Base-by-base conservation (phyloP, 92 coral and sea anemone species). In the Actinostola sp. region DNA sequence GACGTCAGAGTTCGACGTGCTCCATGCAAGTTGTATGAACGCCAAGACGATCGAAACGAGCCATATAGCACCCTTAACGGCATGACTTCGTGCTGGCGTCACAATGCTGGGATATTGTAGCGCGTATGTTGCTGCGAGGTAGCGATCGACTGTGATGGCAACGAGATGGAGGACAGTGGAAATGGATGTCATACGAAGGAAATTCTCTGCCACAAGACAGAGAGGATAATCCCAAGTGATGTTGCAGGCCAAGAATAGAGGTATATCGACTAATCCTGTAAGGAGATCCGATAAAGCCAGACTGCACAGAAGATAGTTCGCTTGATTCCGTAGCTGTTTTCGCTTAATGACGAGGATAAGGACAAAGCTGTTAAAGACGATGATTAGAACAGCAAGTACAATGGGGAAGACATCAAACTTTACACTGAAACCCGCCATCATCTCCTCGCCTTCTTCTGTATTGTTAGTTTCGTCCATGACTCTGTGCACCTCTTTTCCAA, bases 201-300 rank as follows among this genome's bases (percentile, higher is more conserved):
- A 61, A 8, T 75, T 19, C 65, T 64, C 59, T 19, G 81, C 77
- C 1, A 79, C 61, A 11, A 31, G 11, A 31, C 97, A 90, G 16
- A 72, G 17, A 1, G 32, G 19, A 9, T 57, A 26, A 10, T 28
- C 29, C 7, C 31, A 57, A 17, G 78, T 38, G 42, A 84, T 81
- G 63, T 79, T 83, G 57, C 97, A 90, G 6, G 73, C 7, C 15
- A 90, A 56, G 48, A 38, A 69, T 19, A 72, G 5, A 15, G 97
- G 97, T 44, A 90, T 72, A 17, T 84, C 50, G 0, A 90, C 46
- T 12, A 78, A 63, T 0, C 92, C 97, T 0, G 87, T 80, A 12
- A 89, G 69, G 42, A 87, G 75, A 54, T 90, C 97, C n/a, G 97
- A 90, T 26, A 80, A 21, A 1, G 97, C 97, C n/a, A 90, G 83